Conservation (phyloP, 2,888 invertebrate species). For the Adineta ricciae region DNA sequence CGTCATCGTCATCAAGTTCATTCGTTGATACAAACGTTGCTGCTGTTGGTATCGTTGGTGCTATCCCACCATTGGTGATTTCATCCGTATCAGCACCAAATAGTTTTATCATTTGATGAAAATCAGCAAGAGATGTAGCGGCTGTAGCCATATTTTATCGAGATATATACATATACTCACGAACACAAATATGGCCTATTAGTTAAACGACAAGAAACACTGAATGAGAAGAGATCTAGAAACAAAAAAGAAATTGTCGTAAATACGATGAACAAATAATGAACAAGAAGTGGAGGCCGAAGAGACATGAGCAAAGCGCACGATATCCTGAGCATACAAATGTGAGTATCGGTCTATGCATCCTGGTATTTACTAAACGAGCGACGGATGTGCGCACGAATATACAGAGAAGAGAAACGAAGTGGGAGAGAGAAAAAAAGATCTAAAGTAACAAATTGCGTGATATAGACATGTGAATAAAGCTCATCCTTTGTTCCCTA, state of each 20-base stretch:
- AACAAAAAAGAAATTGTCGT: background rate
- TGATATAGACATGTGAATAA: slow-evolving; percentile 4
- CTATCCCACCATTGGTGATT: background rate
- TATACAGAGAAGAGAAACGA: background rate
- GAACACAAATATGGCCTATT: background rate
- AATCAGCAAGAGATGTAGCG: slow-evolving; percentile 10
- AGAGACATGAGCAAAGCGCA: background rate
- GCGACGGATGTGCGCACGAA: background rate
- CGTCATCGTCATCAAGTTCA: background rate
- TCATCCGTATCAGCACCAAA: slow-evolving; percentile 1
- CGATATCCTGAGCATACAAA: slow-evolving; percentile 9
- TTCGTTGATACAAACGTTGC: background rate
- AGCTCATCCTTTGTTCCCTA: background rate
- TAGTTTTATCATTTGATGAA: slow-evolving; percentile 24
- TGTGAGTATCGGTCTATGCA: background rate
- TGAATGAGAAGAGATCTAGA: background rate
- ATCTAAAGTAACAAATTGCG: background rate
- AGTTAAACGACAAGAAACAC: background rate
- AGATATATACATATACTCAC: background rate
- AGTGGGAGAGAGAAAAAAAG: background rate
- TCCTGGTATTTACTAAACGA: slow-evolving; percentile 15
- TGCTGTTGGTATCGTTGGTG: background rate
- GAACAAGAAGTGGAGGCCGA: background rate
- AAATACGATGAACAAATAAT: background rate
- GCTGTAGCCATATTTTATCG: background rate